Evolutionary conservation across 1,140 invertebrate genomes (phyloP), one percentile per base, ranked within the genome.

Genomic region (Anoplophora glabripennis): DNA sequence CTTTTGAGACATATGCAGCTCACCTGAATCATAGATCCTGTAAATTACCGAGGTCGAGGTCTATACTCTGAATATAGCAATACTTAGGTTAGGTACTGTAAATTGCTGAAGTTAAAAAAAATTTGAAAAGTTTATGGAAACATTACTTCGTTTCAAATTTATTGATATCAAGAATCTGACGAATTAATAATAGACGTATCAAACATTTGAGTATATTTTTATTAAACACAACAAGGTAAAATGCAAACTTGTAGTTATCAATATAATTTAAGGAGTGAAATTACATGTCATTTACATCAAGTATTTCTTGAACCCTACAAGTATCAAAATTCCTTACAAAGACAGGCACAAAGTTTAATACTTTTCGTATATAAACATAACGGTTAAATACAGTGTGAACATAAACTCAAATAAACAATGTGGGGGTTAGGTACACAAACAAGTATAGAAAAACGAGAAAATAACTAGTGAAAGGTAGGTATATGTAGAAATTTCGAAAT

Each of bases 151-250:
- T 28, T 28, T 2, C 3, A 28, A 28, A 28, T 28, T 28, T 28
- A 28, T 28, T 28, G 21, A 28, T 28, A 28, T 28, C 5, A 28
- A 28, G 5, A 28, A 28, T 28, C 3, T 5, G 21, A 28, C 2
- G 21, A 28, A 28, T 28, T 1, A 49, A 37, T 35, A 49, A 49
- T n/a, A 49, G 12, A 49, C 17, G 33, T 17, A 2, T 49, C 2
- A 28, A 66, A 63, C 61, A 57, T 63, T 67, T 63, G 56, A 57
- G 59, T 72, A 72, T 72, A 70, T 67, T 68, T 70, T 69, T 68
- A 65, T 70, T 70, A 67, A 72, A 70, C 68, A 72, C 70, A 72
- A 72, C 70, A 70, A 68, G 55, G 56, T 67, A 66, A 65, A 66
- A 66, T 69, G 53, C 65, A 72, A 59, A 66, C 65, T 65, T 59